Evolutionary conservation across 2,888 invertebrate genomes (phyloP).

Genomic region (Eustalomyia histrio): DNA sequence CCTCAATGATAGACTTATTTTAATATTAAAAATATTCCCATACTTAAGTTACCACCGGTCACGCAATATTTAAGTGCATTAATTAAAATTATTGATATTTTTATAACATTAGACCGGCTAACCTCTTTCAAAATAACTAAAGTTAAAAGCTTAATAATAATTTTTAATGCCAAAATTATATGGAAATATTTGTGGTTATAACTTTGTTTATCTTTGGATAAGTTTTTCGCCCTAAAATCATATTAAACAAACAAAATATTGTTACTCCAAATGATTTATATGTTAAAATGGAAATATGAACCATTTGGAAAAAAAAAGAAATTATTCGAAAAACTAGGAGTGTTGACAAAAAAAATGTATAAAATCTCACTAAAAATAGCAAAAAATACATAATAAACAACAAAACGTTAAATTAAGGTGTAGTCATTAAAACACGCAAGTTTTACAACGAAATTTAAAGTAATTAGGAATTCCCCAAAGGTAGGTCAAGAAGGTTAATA

Average conservation of each 20-base stretch:
- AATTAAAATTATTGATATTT: background rate
- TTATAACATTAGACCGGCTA: background rate
- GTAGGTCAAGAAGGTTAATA: conserved; percentile 4
- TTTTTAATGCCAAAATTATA: too few relatives aligned
- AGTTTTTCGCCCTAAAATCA: too few relatives aligned
- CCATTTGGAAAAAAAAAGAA: background rate
- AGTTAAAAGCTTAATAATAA: too few relatives aligned
- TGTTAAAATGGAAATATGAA: conserved; percentile 26
- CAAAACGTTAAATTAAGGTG: conserved; percentile 15
- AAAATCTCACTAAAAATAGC: background rate
- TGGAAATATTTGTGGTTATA: too few relatives aligned
- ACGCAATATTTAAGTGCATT: conserved; percentile 12
- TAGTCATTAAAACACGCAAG: conserved; percentile 4
- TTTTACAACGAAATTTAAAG: conserved; percentile 11
- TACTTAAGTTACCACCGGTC: background rate
- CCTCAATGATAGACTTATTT: conserved; percentile 29
- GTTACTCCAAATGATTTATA: background rate
- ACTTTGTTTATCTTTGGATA: too few relatives aligned
- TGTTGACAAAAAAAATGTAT: conserved; percentile 5
- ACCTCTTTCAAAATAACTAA: too few relatives aligned
- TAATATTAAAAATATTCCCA: conserved; percentile 2
- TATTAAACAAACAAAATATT: background rate
- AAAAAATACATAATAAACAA: conserved; percentile 22
- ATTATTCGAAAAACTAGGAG: conserved; percentile 13
- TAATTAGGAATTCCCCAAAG: conserved; percentile 17